Conservation (phyloP, 2,888 invertebrate genomes). For the Eucera pruinosa region DNA sequence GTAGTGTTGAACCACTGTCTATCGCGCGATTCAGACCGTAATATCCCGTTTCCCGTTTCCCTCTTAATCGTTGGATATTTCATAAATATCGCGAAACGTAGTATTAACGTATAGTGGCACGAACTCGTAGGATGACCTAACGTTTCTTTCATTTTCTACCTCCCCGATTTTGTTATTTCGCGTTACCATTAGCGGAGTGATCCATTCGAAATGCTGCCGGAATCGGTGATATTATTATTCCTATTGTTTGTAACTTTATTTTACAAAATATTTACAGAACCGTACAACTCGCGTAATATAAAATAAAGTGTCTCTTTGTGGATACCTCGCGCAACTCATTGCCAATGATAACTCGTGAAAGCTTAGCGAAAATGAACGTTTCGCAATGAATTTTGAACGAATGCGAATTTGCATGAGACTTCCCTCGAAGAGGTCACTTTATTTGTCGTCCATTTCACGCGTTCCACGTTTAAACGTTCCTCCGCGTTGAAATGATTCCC, state of each 20-base stretch:
- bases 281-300: slow-evolving; percentile 58
- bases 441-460: background rate
- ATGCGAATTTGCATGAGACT: slow-evolving; percentile 14
- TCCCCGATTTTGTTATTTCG: too few relatives aligned
- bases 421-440: background rate
- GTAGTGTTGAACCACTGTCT: too few relatives aligned
- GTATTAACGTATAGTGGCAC: too few relatives aligned
- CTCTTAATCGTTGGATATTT: too few relatives aligned
- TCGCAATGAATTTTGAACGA: slow-evolving; percentile 36
- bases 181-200: too few relatives aligned
- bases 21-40: too few relatives aligned
- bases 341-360: slow-evolving; percentile 18
- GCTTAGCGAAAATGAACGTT: slow-evolving; percentile 35
- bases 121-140: too few relatives aligned
- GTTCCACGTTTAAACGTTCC: background rate
- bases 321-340: slow-evolving; percentile 18
- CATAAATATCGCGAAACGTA: too few relatives aligned
- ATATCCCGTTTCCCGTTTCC: too few relatives aligned
- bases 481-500: background rate
- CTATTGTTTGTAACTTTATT: slow-evolving; percentile 59
- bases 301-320: slow-evolving; percentile 52
- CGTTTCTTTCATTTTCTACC: too few relatives aligned
- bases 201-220: too few relatives aligned
- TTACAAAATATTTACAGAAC: slow-evolving; percentile 71
- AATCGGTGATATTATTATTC: background rate